phyloP scores from a whole-genome alignment of 2,888 invertebrate genomes.

The Escarpia spicata region DNA sequence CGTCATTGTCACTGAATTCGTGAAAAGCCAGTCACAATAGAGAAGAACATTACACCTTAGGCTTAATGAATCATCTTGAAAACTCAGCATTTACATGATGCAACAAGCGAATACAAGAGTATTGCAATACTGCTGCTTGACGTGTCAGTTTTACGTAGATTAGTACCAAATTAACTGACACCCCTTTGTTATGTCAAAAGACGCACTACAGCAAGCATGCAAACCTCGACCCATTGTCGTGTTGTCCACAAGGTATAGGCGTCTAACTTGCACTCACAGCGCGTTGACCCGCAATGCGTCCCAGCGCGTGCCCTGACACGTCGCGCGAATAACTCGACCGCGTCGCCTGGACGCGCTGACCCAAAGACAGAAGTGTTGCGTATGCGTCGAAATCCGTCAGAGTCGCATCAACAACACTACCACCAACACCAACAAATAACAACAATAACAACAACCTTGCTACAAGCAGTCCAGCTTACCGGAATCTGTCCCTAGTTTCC shows the following conservation, averaged over 20 bases:
- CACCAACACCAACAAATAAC: background rate
- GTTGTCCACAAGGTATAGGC: background rate
- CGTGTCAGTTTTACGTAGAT: background rate
- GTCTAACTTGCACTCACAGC: background rate
- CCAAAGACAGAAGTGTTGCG: background rate
- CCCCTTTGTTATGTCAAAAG: too few species aligned
- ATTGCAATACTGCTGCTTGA: background rate
- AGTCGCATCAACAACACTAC: background rate
- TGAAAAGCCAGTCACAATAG: background rate
- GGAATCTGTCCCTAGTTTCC: too few species aligned
- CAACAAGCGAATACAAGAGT: background rate
- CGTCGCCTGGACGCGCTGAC: background rate
- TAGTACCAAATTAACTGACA: background rate
- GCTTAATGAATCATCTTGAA: background rate
- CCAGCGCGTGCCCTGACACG: background rate
- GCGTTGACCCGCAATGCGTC: background rate
- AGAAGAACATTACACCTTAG: background rate
- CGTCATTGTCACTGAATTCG: background rate
- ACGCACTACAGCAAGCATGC: too few species aligned
- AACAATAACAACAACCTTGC: too few species aligned
- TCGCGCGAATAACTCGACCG: background rate
- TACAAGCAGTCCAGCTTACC: too few species aligned
- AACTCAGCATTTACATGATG: background rate
- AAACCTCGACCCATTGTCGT: too few species aligned
- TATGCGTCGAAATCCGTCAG: background rate